Conservation (phyloP, 2,113 vertebrate genomes). For the Phylloscopus trochilus region DNA sequence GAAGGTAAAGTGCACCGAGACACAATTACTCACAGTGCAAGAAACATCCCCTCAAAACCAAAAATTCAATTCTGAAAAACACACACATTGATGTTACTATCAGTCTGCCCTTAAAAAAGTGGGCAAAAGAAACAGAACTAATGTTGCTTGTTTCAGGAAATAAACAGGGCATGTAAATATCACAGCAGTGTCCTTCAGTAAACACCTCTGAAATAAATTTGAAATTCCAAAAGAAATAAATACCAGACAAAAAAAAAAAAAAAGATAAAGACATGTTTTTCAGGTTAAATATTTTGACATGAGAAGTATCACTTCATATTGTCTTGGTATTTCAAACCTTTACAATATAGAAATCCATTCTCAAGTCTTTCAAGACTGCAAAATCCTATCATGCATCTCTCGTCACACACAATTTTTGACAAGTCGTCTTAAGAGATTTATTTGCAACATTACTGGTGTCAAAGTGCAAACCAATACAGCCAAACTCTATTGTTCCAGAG, state of each 20-base stretch:
- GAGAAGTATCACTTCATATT: neutral
- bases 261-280: neutral
- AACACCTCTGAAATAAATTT: neutral
- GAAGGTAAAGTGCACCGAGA: neutral
- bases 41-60: neutral
- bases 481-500: neutral
- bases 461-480: fast-evolving
- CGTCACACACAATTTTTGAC: neutral
- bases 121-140: neutral
- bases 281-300: neutral
- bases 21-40: neutral
- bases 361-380: neutral
- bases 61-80: neutral
- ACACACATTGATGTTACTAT: neutral
- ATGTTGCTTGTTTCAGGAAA: neutral
- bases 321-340: neutral
- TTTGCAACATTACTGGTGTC: neutral
- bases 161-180: neutral
- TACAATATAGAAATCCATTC: neutral
- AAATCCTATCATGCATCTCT: neutral
- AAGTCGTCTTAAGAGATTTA: neutral
- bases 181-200: neutral
- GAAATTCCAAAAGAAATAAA: neutral
- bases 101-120: neutral
- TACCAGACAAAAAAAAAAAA: neutral